Evolutionary conservation across 1,140 invertebrate species (phyloP).

Genomic region (Macrobrachium rosenbergii): DNA sequence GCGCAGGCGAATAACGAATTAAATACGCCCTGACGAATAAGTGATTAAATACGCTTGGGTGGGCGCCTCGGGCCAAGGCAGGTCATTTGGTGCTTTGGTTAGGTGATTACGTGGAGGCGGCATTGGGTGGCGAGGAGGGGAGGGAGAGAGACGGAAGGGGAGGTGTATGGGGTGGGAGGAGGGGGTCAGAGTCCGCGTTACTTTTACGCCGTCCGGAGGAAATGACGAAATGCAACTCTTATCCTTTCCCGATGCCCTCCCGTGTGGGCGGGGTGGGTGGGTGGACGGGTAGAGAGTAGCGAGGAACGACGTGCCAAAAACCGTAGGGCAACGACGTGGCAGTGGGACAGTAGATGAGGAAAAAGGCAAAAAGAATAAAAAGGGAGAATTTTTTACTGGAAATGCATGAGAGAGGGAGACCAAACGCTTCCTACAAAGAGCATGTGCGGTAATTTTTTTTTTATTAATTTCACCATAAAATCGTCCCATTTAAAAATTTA

Average conservation of each 20-base stretch:
- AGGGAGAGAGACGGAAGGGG: background rate
- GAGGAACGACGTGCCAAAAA: background rate
- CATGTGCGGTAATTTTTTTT: too few species aligned
- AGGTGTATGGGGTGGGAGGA: background rate
- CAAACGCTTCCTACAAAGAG: too few species aligned
- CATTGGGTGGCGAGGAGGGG: background rate
- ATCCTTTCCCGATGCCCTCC: too few species aligned
- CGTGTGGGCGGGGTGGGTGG: background rate
- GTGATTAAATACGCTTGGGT: too few species aligned
- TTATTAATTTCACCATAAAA: too few species aligned
- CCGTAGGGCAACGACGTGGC: background rate
- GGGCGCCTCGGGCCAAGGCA: too few species aligned
- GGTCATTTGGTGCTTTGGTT: too few species aligned
- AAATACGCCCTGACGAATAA: too few species aligned
- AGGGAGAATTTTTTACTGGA: background rate
- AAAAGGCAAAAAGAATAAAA: background rate
- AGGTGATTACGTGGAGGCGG: background rate
- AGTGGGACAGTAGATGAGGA: background rate
- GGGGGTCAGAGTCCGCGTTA: too few species aligned
- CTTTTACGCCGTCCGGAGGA: too few species aligned
- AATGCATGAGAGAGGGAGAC: slow-evolving; percentile 44
- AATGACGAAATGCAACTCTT: background rate
- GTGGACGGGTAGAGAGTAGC: background rate
- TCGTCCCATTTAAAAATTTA: too few species aligned
- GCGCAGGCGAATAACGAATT: too few species aligned